Base-by-base conservation (phyloP, 2,888 invertebrate genomes). In the Pediacus dermestoides region DNA sequence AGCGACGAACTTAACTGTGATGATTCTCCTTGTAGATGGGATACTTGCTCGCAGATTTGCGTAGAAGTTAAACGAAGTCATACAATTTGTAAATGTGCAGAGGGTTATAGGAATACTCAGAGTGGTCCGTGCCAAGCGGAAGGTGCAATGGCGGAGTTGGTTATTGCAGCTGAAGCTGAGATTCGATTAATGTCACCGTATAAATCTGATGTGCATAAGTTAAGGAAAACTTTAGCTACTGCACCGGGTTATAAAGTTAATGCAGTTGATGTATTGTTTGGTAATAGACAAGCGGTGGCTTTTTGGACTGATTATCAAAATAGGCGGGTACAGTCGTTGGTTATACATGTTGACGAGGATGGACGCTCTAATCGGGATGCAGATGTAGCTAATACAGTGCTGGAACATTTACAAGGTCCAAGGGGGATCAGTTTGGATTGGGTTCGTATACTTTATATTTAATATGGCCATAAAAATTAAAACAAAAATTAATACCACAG, bases 1-100 rank as follows among this genome's bases (percentile, higher is more conserved):
- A 61, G 61, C 27, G 71, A 71, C 46, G 72, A 72, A 53, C 52
- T 48, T 9, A 57, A 61, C 26, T 66, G 65, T 38, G 50, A 53
- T 16, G 48, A 52, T 16, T 52, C 61, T 1, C 44, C 57, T 7
- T 87, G 87, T 63, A 70, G 74, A 35, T 87, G 86, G 75, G 80
- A 81, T 30, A 73, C 80, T 2, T 91, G 91, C 62, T 81, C 89
- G 11, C 90, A 91, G 66, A 71, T 82, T 35, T 89, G 88, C 60
- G 74, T 82, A 11, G 76, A 75, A 39, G 76, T 77, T 49, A 77
- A 77, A 50, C 72, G 76, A 52, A 73, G 73, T 31, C 67, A 66
- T 38, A 67, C 66, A 37, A 62, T 63, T 16, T 80, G 77, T 64
- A 82, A 82, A 57, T 87, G 87, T 61, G 77, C 74, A 2, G 60